Conservation (phyloP, 1,140 invertebrate genomes). For the Trinorchestia longiramus region DNA sequence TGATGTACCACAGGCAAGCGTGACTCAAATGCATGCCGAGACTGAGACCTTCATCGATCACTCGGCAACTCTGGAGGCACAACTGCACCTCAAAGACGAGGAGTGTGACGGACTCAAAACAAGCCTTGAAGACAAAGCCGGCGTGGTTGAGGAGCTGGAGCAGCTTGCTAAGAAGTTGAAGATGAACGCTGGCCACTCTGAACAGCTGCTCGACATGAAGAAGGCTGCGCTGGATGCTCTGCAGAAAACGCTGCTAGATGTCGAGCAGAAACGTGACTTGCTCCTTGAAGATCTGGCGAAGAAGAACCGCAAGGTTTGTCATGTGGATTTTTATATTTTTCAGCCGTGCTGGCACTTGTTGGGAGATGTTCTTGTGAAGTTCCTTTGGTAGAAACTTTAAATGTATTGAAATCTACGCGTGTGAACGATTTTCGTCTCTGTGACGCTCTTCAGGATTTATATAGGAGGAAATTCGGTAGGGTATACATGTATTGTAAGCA, state of each 20-base stretch:
- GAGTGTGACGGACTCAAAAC: not conserved
- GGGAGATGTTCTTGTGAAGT: no score
- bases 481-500: no score
- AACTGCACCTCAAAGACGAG: not conserved
- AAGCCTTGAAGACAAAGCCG: not conserved
- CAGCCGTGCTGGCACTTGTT: no score
- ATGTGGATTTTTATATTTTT: no score
- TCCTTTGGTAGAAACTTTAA: no score
- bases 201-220: not conserved
- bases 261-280: not conserved
- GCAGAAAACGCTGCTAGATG: not conserved
- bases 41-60: not conserved
- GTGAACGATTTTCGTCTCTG: no score
- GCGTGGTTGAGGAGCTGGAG: not conserved
- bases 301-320: not conserved
- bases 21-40: not conserved
- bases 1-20: not conserved
- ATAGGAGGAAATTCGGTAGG: no score
- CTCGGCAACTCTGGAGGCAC: not conserved
- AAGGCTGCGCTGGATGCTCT: not conserved
- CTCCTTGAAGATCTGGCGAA: not conserved
- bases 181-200: not conserved
- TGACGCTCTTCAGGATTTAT: no score
- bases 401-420: no score
- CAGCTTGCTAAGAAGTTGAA: not conserved